Conservation (phyloP, 2,797 vertebrate genomes). For the Micropoecilia bifurca region DNA sequence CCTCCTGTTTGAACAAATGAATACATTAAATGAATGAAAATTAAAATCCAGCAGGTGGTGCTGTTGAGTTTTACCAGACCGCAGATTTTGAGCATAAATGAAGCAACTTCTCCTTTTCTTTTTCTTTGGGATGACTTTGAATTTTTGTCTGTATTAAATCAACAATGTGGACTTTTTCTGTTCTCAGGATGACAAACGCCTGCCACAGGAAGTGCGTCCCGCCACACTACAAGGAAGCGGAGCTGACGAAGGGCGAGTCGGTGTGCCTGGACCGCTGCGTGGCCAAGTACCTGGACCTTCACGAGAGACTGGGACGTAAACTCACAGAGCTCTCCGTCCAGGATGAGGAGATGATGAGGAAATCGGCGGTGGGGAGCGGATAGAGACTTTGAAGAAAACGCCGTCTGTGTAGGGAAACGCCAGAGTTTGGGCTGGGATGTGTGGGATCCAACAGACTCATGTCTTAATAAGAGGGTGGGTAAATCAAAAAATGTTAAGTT, state of each 20-base stretch:
- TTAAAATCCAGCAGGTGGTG: slow-evolving; percentile 23
- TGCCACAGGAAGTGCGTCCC: slow-evolving; percentile 97
- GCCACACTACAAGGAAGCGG: slow-evolving; percentile 94
- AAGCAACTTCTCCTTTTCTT: neutral
- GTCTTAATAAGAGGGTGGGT: slow-evolving; percentile 45
- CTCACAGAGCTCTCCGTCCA: slow-evolving; percentile 94
- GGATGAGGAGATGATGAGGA: slow-evolving; percentile 93
- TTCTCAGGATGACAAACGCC: slow-evolving; percentile 92
- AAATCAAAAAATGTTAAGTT: slow-evolving; percentile 10
- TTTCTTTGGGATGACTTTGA: neutral
- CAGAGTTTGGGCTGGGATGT: slow-evolving; percentile 7
- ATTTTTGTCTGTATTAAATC: neutral
- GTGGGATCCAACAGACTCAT: slow-evolving; percentile 17
- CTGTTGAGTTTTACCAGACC: slow-evolving; percentile 3
- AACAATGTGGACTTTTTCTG: neutral
- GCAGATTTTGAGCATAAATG: neutral
- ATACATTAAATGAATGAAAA: neutral
- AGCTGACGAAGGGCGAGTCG: slow-evolving; percentile 93
- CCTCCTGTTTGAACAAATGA: neutral
- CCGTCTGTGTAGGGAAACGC: neutral
- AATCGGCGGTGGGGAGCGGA: slow-evolving; percentile 82
- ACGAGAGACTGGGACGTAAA: slow-evolving; percentile 93
- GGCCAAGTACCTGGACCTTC: slow-evolving; percentile 96
- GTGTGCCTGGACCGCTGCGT: slow-evolving; percentile 97
- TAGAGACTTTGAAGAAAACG: slow-evolving; percentile 38